phyloP scores from a whole-genome alignment of 2,113 vertebrate species.

The Ailuropoda melanoleuca region DNA sequence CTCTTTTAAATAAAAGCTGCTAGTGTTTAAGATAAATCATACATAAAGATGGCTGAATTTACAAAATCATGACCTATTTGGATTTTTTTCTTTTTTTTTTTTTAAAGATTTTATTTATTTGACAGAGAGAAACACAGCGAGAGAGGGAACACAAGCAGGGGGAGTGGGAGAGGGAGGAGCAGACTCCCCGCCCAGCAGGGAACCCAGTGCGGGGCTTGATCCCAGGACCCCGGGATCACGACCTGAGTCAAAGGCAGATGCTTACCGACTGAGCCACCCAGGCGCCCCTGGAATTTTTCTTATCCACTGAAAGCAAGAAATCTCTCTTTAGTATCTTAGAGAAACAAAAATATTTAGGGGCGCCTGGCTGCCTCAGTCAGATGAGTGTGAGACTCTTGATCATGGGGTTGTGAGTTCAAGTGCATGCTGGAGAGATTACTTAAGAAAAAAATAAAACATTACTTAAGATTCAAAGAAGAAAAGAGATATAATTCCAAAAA shows the following conservation, averaged over 20 bases:
- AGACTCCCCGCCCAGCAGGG: no score
- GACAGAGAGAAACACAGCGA: no score
- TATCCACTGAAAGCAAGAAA: conserved; percentile 11
- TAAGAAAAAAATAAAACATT: neutral
- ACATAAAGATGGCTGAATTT: neutral
- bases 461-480: neutral
- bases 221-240: no score
- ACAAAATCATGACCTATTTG: neutral
- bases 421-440: neutral
- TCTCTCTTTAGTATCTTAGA: neutral
- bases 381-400: neutral
- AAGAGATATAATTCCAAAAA: neutral
- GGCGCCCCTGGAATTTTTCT: neutral
- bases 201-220: accelerated
- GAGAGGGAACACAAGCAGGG: no score
- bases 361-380: neutral
- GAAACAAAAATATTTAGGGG: neutral
- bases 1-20: neutral
- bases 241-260: no score
- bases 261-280: no score
- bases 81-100: neutral
- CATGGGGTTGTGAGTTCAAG: neutral
- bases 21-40: neutral
- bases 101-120: no score
- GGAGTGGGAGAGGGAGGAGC: no score